Base-by-base conservation (phyloP, 2,113 vertebrate genomes). In the Scomber scombrus region DNA sequence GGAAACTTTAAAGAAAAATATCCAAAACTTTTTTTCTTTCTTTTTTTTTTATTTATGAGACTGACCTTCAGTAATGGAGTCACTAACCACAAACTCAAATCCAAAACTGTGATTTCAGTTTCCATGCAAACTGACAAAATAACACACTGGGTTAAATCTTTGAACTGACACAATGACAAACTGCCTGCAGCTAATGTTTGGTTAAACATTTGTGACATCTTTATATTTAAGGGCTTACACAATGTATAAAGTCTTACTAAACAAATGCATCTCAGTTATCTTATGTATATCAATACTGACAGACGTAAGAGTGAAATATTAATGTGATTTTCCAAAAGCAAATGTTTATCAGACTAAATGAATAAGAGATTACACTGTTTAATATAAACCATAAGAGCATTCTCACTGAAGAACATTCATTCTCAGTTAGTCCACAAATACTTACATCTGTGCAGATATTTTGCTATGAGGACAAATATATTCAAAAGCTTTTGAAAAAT, bases 81-180 rank as follows among this genome's bases (percentile, higher is more conserved):
- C 34, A 40, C 7, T 40, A 21, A 2, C 34, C 34, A 40, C 34
- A 40, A 7, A 40, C 7, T 40, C 34, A 40, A 40, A 9, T 9
- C 34, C 34, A 40, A 40, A 40, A 40, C 34, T 40, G 34, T 43
- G 71, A 81, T 83, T 83, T 82, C 55, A 69, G 62, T 71, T 85
- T 87, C 78, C 65, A 79, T 84, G 46, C 58, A 61, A 75, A 84
- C 86, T 67, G 75, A 72, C 85, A 80, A 78, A 85, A 68, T 79
- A 69, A 85, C 34, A 23, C 73, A 84, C 29, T 40, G 34, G 74
- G 31, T 64, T 67, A 18, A 40, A 64, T 60, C 76, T 89, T 83
- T 77, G 65, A 85, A 83, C 60, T 80, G 81, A 86, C 83, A 82
- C 3, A 14, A 81, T 79, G 80, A 86, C 58, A 75, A 82, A 85